Conservation (phyloP, 2,797 vertebrate genomes). For the Petrocephalus schoutedeni region DNA sequence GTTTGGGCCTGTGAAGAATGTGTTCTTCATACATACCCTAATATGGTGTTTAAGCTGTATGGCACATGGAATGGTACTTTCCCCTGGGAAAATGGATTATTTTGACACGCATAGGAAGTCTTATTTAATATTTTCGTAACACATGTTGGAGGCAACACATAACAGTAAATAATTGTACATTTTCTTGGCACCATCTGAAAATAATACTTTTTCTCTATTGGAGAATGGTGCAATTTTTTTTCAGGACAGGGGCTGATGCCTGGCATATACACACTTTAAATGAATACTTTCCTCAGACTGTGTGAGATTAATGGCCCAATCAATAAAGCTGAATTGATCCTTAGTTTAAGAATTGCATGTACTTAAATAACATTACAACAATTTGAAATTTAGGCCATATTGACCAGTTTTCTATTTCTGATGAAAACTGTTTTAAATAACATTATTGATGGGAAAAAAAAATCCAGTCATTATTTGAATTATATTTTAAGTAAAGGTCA, state of each 20-base stretch:
- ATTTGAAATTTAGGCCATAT: neutral
- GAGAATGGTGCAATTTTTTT: neutral
- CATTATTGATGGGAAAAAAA: neutral
- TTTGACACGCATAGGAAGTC: conserved; percentile 2
- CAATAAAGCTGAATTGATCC: neutral
- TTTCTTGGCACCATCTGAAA: neutral
- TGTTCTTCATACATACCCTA: neutral
- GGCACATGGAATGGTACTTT: neutral
- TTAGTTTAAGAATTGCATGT: neutral
- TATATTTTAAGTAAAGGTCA: neutral
- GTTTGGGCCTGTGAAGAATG: neutral
- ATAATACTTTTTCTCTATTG: neutral
- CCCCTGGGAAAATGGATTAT: neutral
- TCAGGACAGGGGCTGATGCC: neutral
- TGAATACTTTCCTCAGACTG: neutral
- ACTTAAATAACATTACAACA: neutral
- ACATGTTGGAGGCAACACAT: neutral
- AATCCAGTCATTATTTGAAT: neutral
- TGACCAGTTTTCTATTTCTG: neutral
- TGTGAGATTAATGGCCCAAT: neutral
- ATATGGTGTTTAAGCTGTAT: neutral
- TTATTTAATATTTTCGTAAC: neutral
- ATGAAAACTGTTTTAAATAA: neutral
- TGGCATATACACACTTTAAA: neutral
- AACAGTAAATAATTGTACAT: neutral